Base-by-base conservation (phyloP, 2,888 invertebrate genomes). In the Pegoplata infirma region DNA sequence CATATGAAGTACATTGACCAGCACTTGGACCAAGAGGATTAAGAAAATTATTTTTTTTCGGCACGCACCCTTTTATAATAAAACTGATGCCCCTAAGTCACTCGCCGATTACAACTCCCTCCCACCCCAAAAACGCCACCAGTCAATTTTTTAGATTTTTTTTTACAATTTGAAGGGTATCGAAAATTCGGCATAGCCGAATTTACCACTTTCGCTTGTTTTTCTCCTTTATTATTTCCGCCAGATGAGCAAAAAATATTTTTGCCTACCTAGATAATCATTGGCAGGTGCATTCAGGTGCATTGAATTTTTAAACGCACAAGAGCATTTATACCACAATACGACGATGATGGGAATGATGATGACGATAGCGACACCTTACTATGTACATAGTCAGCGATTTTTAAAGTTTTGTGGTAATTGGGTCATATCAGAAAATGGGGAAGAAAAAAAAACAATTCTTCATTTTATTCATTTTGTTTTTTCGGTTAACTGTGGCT, bases 181-280 rank as follows among this genome's bases (percentile, higher is more conserved):
- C n/a, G n/a, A n/a, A n/a, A n/a, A n/a, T n/a, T n/a, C n/a, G n/a
- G n/a, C n/a, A n/a, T n/a, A n/a, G n/a, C n/a, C n/a, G n/a, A n/a
- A n/a, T n/a, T n/a, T n/a, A n/a, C n/a, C n/a, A n/a, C n/a, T n/a
- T n/a, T n/a, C n/a, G n/a, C n/a, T n/a, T n/a, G n/a, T n/a, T n/a
- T n/a, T n/a, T n/a, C n/a, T n/a, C n/a, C n/a, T n/a, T n/a, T 63
- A 68, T 75, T 68, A 68, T 75, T 75, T 75, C 63, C 61, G 61
- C 75, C 47, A 75, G 21, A 40, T 56, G 21, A 63, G 55, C 21
- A 47, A 61, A 74, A 58, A 7, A 36, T 5, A 19, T n/a, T 58
- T 44, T n/a, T 14, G 40, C 5, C n/a, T 55, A 3, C 51, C 44
- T 59, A 51, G n/a, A 67, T 40, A 55, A 58, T 66, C 36, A 53